phyloP scores from a whole-genome alignment of 2,113 vertebrate species.

The Glaucidium brasilianum region DNA sequence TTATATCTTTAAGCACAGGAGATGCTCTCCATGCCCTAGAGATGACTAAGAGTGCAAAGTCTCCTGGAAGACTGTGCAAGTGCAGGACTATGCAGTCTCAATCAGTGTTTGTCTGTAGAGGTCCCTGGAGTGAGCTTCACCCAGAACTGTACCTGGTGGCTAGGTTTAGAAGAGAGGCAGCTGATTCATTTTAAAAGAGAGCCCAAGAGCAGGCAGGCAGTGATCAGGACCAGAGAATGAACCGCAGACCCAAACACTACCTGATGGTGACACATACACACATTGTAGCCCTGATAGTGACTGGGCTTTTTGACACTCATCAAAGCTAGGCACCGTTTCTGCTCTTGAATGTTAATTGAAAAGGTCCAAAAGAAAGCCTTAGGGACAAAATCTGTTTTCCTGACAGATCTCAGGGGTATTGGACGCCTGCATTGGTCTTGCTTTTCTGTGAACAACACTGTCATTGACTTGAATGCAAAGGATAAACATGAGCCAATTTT shows the following conservation, averaged over 20 bases:
- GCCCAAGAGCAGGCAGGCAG: neutral
- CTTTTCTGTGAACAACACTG: neutral
- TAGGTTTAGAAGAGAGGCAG: neutral
- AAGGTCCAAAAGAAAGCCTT: neutral
- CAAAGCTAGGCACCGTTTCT: neutral
- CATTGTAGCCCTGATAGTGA: neutral
- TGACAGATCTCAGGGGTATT: neutral
- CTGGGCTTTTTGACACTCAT: neutral
- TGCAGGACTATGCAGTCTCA: neutral
- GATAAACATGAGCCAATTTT: neutral
- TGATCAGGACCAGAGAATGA: rapidly evolving
- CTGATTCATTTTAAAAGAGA: neutral
- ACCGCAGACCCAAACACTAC: neutral
- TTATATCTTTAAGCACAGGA: neutral
- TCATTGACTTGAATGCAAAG: neutral
- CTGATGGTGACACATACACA: too few species aligned
- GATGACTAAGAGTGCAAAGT: neutral
- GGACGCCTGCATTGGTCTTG: neutral
- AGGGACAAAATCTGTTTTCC: neutral
- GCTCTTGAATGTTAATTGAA: neutral
- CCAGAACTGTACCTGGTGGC: neutral
- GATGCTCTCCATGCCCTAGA: neutral
- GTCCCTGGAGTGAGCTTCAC: neutral
- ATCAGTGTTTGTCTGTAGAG: neutral
- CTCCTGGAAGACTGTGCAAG: neutral